Base-by-base conservation (phyloP, 2,888 invertebrate species). In the Dioctria linearis region DNA sequence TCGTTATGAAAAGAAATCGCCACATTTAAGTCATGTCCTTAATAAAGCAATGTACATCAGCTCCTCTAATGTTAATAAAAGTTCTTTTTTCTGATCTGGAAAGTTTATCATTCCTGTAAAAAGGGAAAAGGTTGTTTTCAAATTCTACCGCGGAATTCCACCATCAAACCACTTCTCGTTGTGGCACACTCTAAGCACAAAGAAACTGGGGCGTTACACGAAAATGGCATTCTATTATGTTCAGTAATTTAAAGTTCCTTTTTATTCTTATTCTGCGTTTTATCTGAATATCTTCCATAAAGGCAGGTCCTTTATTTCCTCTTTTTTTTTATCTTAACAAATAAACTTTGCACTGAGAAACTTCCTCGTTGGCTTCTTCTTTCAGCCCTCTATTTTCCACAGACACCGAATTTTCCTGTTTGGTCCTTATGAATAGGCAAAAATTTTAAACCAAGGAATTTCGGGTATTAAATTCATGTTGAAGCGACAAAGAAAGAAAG, bases 141-240 rank as follows among this genome's bases (percentile, higher is more conserved):
- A 57, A 25, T 11, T 5, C 57, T 25, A 57, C 11, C 11, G 5
- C 57, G 57, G 25, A 25, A 25, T 11, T 11, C 57, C 25, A 8
- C 25, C 57, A 57, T 25, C 25, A 57, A 57, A 39, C 40, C n/a
- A 39, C 42, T 39, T 39, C 69, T 46, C 8, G 11, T 69, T 69
- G 42, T 13, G 9, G 5, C 8, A 69, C 11, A 42, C 11, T 51
- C 5, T 11, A 73, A 46, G 46, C 73, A 54, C 54, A 73, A 73
- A 73, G 73, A 40, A 73, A 73, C 57, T 73, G 40, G 57, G 73
- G 73, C 73, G 73, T 73, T 73, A 73, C 57, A 57, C 73, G 57
- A 73, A 73, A 73, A 73, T 73, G 51, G 51, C 54, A 73, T 73
- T 73, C 73, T 73, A 73, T 73, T 73, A 73, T 73, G 54, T 39